Percentiles rank a stretch among this genome's conserved stretches.
These are phyloP conservation scores for Sipha flava DNA, from an alignment of 1,140 invertebrate species.

Conservation along the genomic window DNA sequence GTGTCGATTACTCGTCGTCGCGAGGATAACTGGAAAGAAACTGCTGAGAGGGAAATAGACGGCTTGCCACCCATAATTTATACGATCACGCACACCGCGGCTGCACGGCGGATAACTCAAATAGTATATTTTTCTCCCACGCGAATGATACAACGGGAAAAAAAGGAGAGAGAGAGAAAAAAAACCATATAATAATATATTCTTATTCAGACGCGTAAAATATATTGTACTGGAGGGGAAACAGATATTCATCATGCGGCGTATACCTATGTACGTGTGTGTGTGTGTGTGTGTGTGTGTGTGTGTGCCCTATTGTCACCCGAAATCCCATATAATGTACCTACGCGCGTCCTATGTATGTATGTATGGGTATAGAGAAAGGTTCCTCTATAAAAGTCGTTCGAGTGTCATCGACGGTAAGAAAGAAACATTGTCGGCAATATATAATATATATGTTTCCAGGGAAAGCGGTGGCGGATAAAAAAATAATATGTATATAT, in stretches of 20 bases:
- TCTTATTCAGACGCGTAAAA: not conserved
- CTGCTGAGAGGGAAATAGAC: too few relatives aligned
- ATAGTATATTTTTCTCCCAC: slow-evolving; percentile 27
- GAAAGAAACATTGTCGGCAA: slow-evolving; percentile 29
- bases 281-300: not conserved
- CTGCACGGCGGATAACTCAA: too few relatives aligned
- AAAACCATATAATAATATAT: not conserved
- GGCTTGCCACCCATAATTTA: slow-evolving; percentile 6
- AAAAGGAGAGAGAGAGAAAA: not conserved
- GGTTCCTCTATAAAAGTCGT: slow-evolving; percentile 29
- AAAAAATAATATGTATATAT: not conserved
- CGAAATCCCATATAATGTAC: slow-evolving; percentile 14
- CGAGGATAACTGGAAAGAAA: not conserved
- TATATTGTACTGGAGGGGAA: not conserved
- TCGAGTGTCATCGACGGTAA: slow-evolving; percentile 32
- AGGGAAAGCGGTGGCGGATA: slow-evolving; percentile 1
- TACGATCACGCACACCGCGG: not conserved
- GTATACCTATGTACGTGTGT: not conserved
- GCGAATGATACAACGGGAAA: not conserved
- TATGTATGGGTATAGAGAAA: not conserved
- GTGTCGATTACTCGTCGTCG: not conserved
- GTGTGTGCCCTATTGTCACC: slow-evolving; percentile 11
- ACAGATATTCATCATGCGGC: slow-evolving; percentile 17
- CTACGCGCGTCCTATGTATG: not conserved
- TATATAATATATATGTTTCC: slow-evolving; percentile 11